These are phyloP conservation scores for Sussaba pulchella DNA, from an alignment of 2,888 invertebrate species.

Conservation along the genomic window DNA sequence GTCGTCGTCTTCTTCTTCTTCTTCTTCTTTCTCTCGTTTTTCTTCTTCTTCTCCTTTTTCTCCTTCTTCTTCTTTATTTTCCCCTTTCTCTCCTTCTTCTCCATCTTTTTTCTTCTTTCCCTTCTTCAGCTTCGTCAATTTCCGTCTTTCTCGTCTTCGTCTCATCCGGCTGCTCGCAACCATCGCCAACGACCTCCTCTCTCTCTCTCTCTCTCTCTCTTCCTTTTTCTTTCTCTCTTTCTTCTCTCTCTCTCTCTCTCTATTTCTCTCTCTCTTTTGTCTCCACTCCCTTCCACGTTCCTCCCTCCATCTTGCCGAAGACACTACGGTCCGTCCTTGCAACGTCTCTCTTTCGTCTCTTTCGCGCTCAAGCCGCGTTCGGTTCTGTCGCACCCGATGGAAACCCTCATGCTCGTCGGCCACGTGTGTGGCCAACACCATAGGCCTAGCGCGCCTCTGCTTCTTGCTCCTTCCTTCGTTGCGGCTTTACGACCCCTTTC, in stretches of 20 bases:
- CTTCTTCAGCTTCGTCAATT: neutral
- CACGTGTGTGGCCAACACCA: conserved; percentile 71
- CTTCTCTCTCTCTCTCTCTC: conserved; percentile 33
- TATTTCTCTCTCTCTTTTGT: too few species aligned
- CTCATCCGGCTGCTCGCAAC: neutral
- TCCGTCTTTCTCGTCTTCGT: neutral
- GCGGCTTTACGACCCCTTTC: neutral
- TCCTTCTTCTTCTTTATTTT: neutral
- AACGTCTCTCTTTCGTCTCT: conserved; percentile 13
- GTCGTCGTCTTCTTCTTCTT: neutral
- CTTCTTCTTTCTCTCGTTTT: neutral
- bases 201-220: conserved; percentile 33
- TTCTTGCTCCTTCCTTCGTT: conserved; percentile 51
- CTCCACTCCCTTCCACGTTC: neutral
- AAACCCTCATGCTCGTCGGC: conserved; percentile 61
- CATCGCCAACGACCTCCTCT: conserved; percentile 20
- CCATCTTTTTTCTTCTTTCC: too few species aligned
- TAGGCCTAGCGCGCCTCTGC: conserved; percentile 39
- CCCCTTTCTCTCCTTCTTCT: neutral
- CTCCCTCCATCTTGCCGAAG: too few species aligned
- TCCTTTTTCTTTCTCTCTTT: conserved; percentile 34
- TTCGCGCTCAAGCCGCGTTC: conserved; percentile 1
- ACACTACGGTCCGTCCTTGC: neutral
- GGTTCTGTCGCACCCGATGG: conserved; percentile 55
- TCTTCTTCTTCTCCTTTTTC: neutral